Evolutionary conservation across 2,113 vertebrate genomes (phyloP), one percentile per base, ranked within the genome.

Genomic region (Oxyura jamaicensis): DNA sequence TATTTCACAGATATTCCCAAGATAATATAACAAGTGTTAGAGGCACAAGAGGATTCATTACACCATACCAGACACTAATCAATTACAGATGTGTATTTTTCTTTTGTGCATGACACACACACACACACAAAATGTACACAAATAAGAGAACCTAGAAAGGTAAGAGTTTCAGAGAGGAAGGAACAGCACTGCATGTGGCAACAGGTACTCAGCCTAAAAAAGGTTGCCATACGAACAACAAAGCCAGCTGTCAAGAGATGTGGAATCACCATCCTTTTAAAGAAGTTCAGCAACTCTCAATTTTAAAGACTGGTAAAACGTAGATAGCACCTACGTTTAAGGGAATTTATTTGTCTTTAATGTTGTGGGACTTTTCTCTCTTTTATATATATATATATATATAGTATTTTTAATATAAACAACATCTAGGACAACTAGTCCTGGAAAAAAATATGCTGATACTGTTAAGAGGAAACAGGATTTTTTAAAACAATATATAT

Each of bases 311-410:
- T 65, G 8, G 12, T 42, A 6, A 93, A 77, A 83, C 76, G 10
- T 1, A 58, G 22, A 35, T 1, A 83, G 26, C 10, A 56, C 7
- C 6, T 44, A 60, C 12, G 35, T 83, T 29, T 11, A 83, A 66
- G 36, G 26, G 8, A 91, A 79, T 69, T 73, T 20, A 10, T 6
- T 65, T 79, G 75, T 63, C n/a, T 72, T 46, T 59, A 72, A n/a
- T 79, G 19, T 92, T 83, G 25, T 10, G 39, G 20, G 14, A 10
- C 1, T n/a, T 77, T 82, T 50, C 17, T 21, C 4, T 1, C 35
- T 12, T 26, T 4, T 60, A 7, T 29, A 2, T 1, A 12, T 16
- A 31, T 60, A 7, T 29, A 2, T 1, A 12, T 16, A 31, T 77
- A 1, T 3, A 28, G 28, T 63, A 63, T 63, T 63, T 59, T 25